These are phyloP conservation scores for Odontophorus gujanensis DNA, from an alignment of 2,113 vertebrate genomes.

Conservation along the genomic window DNA sequence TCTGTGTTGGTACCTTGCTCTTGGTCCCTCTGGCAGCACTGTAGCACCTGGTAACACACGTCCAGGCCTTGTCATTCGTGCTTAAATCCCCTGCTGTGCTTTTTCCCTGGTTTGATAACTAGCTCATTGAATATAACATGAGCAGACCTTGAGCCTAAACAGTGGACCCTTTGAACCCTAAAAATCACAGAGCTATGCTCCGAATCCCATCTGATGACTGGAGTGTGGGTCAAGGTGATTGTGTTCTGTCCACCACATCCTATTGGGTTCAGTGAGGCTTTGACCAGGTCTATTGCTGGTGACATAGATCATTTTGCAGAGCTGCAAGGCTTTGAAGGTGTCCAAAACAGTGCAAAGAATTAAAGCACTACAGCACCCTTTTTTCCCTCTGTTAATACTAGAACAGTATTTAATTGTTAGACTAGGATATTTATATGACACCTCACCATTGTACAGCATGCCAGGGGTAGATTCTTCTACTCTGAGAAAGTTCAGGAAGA, in stretches of 20 bases:
- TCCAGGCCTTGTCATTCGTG: not conserved
- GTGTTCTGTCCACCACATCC: not conserved
- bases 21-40: accelerated
- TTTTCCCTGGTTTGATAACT: not conserved
- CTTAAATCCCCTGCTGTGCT: not conserved
- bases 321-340: not conserved
- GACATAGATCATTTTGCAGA: not conserved
- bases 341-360: not conserved
- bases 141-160: not conserved
- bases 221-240: not conserved
- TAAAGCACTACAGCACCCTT: not conserved
- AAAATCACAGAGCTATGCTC: not conserved
- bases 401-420: not conserved
- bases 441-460: not conserved
- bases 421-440: not conserved
- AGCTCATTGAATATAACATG: not conserved
- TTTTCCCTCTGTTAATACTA: not conserved
- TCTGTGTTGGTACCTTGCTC: not conserved
- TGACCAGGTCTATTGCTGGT: not conserved
- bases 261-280: not conserved
- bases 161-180: not conserved
- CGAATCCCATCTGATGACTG: not conserved
- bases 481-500: not conserved
- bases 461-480: not conserved
- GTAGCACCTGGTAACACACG: not conserved